phyloP scores from a whole-genome alignment of 2,113 vertebrate species.

The Pholis gunnellus region DNA sequence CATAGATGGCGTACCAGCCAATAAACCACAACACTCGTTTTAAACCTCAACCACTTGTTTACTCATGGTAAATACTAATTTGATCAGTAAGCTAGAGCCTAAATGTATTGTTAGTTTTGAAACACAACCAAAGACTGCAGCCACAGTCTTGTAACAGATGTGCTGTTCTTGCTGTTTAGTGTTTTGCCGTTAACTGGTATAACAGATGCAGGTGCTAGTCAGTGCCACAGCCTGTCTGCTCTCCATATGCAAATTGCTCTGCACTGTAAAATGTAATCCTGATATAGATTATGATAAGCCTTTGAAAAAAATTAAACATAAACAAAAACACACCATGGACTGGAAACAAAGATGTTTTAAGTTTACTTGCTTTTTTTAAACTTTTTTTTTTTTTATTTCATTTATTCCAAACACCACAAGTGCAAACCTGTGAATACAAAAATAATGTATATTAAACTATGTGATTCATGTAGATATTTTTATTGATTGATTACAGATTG shows the following conservation, averaged over 20 bases:
- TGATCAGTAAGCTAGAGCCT: background rate
- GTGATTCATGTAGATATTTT: constrained; percentile 66
- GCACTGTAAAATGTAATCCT: constrained; percentile 46
- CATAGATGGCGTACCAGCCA: background rate
- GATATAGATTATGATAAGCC: constrained; percentile 37
- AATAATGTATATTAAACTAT: constrained; percentile 66
- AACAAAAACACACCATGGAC: constrained; percentile 62
- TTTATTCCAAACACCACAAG: constrained; percentile 78
- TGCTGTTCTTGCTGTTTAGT: constrained; percentile 28
- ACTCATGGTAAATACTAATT: background rate
- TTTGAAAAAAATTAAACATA: constrained; percentile 6
- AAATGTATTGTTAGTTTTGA: constrained; percentile 12
- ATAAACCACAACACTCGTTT: background rate
- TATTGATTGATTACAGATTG: constrained; percentile 45
- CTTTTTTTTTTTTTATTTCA: constrained; percentile 10
- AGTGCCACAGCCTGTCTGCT: constrained; percentile 26
- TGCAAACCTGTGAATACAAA: constrained; percentile 80
- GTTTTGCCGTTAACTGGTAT: constrained; percentile 34
- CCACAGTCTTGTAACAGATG: constrained; percentile 24
- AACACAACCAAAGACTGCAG: constrained; percentile 59
- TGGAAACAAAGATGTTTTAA: constrained; percentile 45
- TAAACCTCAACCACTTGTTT: constrained; percentile 26
- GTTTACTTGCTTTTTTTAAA: constrained; percentile 33
- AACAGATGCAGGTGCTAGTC: constrained; percentile 42
- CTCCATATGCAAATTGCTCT: constrained; percentile 45